Evolutionary conservation across 2,113 vertebrate genomes (phyloP).

Genomic region (Vireo altiloquus): DNA sequence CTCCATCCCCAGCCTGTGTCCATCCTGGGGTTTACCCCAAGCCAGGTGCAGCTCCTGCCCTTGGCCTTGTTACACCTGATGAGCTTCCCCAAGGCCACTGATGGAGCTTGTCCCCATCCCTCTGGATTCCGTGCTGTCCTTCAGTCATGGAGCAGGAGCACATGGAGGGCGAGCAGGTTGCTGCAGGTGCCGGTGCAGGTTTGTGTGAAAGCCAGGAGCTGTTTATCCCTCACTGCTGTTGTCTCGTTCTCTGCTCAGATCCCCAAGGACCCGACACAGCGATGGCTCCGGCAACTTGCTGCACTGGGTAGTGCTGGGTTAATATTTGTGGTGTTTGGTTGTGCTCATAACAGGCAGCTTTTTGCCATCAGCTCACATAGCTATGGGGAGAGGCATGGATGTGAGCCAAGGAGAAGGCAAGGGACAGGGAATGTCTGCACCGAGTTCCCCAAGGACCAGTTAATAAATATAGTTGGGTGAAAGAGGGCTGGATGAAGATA

Average conservation of each 20-base stretch:
- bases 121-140: background rate
- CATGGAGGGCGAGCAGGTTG: background rate
- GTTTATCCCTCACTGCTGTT: background rate
- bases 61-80: background rate
- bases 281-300: constrained; percentile 69
- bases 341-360: background rate
- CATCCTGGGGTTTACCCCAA: background rate
- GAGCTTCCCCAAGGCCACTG: background rate
- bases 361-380: background rate
- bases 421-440: background rate
- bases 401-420: background rate
- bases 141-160: background rate
- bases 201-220: background rate
- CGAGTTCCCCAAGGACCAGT: background rate
- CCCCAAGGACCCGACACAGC: background rate
- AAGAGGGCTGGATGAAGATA: background rate
- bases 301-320: constrained; percentile 46
- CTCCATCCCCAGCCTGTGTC: background rate
- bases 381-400: background rate
- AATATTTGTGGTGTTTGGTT: fast-evolving
- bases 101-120: background rate
- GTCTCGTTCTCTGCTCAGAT: background rate
- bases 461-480: background rate
- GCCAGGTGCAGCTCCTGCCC: background rate
- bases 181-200: background rate